Evolutionary conservation across 2,113 vertebrate genomes (phyloP).

Genomic region (Silurus glanis): DNA sequence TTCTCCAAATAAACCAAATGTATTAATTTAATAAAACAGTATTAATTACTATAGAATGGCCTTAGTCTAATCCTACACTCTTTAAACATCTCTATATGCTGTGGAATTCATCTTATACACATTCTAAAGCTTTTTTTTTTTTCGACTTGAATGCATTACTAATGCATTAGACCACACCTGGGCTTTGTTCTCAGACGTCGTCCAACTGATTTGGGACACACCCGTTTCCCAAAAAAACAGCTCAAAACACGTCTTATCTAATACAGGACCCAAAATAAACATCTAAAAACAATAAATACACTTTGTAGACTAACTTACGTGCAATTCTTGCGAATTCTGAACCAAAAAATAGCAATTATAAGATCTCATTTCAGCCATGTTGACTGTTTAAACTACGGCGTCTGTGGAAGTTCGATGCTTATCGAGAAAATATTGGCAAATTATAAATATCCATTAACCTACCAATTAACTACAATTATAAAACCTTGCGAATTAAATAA

Average conservation of each 20-base stretch:
- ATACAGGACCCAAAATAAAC: background rate
- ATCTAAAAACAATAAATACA: background rate
- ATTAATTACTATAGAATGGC: too few relatives aligned
- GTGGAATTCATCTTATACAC: background rate
- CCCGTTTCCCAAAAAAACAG: background rate
- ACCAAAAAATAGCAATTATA: background rate
- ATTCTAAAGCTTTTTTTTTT: too few relatives aligned
- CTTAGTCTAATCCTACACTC: background rate
- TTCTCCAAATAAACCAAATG: background rate
- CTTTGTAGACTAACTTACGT: background rate
- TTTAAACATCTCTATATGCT: background rate
- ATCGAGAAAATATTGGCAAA: background rate
- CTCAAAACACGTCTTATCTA: too few relatives aligned
- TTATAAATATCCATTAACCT: background rate
- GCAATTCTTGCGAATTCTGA: background rate
- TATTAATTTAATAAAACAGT: too few relatives aligned
- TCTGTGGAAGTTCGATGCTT: background rate
- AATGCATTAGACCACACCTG: background rate
- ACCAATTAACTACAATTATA: background rate
- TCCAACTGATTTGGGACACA: background rate
- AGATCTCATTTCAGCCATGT: too few relatives aligned
- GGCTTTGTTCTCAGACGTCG: background rate
- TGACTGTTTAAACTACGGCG: background rate
- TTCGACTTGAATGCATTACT: background rate
- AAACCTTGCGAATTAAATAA: background rate